phyloP scores from a whole-genome alignment of 2,113 vertebrate species.

The Oxyruncus cristatus region DNA sequence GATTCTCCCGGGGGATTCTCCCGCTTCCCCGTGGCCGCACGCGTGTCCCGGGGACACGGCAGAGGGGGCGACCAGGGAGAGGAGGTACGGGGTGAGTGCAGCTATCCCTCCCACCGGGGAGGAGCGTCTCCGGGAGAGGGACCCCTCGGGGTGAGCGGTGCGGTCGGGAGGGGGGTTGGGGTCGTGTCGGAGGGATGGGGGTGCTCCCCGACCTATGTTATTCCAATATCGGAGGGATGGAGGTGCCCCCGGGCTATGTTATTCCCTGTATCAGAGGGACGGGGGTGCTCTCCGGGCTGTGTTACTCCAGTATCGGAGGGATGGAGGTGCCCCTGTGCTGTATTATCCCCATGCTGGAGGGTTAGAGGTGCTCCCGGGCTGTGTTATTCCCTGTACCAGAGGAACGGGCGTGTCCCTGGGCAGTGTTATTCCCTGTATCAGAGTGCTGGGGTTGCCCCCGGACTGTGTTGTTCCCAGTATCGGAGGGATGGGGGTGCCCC shows the following conservation, averaged over 20 bases:
- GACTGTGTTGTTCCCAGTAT: background rate
- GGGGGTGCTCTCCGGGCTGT: background rate
- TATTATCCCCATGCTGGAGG: background rate
- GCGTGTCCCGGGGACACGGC: no score
- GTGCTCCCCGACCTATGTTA: background rate
- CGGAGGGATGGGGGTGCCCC: background rate
- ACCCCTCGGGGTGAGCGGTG: no score
- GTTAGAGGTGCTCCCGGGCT: background rate
- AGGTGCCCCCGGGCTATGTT: background rate
- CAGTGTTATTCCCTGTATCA: rapidly evolving
- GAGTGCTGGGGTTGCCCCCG: rapidly evolving
- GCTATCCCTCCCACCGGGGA: rapidly evolving
- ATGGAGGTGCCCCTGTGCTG: background rate
- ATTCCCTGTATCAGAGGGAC: background rate
- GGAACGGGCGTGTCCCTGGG: rapidly evolving
- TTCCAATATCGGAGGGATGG: background rate
- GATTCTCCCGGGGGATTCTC: background rate
- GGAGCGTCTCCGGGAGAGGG: background rate
- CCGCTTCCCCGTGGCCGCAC: background rate
- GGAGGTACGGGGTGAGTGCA: background rate
- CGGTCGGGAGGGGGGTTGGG: background rate
- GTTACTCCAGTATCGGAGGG: background rate
- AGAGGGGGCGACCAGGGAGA: background rate
- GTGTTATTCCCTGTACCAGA: background rate
- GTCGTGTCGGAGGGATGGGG: background rate